Evolutionary conservation across 2,797 vertebrate genomes (phyloP).

Genomic region (Hydrophis major): DNA sequence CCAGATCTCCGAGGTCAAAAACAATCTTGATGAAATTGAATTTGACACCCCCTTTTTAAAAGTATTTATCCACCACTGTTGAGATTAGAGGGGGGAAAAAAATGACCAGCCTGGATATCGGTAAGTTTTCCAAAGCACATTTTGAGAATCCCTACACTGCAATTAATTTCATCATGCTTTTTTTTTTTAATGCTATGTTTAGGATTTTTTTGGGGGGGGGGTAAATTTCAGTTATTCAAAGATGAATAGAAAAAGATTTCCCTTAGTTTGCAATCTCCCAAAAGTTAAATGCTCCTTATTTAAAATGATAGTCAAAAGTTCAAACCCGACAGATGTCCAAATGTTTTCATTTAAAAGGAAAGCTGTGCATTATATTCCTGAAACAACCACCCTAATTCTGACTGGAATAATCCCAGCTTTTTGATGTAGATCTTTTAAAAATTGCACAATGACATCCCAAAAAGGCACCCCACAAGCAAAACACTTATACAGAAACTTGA

Average conservation of each 20-base stretch:
- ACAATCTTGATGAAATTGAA: too few relatives aligned
- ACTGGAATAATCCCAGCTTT: conserved; percentile 65
- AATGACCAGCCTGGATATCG: too few relatives aligned
- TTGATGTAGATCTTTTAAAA: conserved; percentile 50
- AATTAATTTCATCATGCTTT: background rate
- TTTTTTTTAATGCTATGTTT: background rate
- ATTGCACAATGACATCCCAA: conserved; percentile 55
- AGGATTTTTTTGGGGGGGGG: background rate
- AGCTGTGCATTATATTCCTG: conserved; percentile 62
- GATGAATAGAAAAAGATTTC: background rate
- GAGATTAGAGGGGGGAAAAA: background rate
- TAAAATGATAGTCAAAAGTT: conserved; percentile 35
- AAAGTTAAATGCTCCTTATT: background rate
- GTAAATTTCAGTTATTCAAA: background rate
- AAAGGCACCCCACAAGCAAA: conserved; percentile 53
- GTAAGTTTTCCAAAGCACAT: background rate
- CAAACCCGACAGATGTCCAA: conserved; percentile 42
- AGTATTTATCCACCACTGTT: background rate
- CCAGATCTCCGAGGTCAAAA: too few relatives aligned
- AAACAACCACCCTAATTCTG: conserved; percentile 57
- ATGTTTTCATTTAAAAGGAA: conserved; percentile 57
- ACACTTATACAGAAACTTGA: conserved; percentile 32
- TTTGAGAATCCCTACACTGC: background rate
- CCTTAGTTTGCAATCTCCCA: background rate
- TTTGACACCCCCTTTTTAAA: too few relatives aligned